Conservation (phyloP, 1,140 invertebrate genomes). For the Babylonia areolata region DNA sequence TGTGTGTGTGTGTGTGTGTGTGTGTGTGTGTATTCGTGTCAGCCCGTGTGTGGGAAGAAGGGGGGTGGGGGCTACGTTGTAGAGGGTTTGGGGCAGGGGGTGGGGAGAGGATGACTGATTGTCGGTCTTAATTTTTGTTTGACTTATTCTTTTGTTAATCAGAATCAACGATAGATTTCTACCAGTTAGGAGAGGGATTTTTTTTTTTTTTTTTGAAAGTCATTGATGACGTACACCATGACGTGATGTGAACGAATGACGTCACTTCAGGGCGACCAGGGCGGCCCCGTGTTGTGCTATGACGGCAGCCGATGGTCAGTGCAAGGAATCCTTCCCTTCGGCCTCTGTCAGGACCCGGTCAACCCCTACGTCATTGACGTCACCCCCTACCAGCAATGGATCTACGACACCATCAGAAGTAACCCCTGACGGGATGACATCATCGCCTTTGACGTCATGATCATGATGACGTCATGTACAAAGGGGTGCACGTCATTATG, state of each 20-base stretch:
- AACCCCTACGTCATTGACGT: constrained; percentile 30
- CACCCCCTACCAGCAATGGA: background rate
- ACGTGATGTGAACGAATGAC: background rate
- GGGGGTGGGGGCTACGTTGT: no score
- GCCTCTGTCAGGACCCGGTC: background rate
- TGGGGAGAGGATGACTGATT: no score
- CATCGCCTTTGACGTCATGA: background rate
- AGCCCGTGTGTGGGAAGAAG: background rate
- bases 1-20: background rate
- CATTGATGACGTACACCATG: background rate
- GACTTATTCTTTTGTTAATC: no score
- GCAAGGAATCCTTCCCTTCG: constrained; percentile 31
- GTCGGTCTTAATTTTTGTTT: no score
- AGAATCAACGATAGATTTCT: no score
- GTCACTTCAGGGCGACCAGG: constrained; percentile 37
- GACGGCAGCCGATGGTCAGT: constrained; percentile 23
- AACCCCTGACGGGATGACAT: no score
- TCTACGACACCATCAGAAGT: constrained; percentile 17
- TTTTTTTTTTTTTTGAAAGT: no score
- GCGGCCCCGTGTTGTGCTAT: constrained; percentile 31
- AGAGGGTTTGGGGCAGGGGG: no score
- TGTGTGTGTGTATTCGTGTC: no score
- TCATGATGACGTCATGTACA: no score
- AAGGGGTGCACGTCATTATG: no score
- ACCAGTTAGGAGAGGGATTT: no score